Percentiles rank a stretch among this genome's conserved stretches.
phyloP scores from a whole-genome alignment of 2,888 invertebrate genomes.

The Trichogramma dendrolimi region DNA sequence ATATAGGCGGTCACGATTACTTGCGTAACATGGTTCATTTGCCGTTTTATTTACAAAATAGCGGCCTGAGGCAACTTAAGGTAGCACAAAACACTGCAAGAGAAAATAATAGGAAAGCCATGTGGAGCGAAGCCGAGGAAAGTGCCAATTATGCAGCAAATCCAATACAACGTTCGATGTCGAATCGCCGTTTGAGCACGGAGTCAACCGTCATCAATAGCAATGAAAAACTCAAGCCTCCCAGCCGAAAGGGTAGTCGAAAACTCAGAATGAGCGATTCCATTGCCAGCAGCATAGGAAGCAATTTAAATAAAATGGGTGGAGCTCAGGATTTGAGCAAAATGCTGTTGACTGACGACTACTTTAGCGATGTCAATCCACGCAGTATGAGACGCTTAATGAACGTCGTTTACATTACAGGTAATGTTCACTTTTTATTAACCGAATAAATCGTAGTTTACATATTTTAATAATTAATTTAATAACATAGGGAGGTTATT shows the following conservation, averaged over 20 bases:
- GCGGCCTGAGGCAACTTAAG: slow-evolving; percentile 84
- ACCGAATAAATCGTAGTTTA: background rate
- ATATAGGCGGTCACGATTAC: slow-evolving; percentile 92
- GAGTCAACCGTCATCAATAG: slow-evolving; percentile 77
- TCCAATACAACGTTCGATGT: slow-evolving; percentile 58
- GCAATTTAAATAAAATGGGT: slow-evolving; percentile 74
- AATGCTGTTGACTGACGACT: slow-evolving; percentile 92
- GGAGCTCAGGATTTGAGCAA: slow-evolving; percentile 74
- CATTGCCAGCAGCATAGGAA: slow-evolving; percentile 85
- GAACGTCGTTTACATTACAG: slow-evolving; percentile 95
- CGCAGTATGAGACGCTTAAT: slow-evolving; percentile 91
- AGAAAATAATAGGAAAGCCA: slow-evolving; percentile 41
- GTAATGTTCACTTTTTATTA: slow-evolving; percentile 52
- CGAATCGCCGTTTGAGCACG: slow-evolving; percentile 71
- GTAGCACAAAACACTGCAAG: slow-evolving; percentile 77
- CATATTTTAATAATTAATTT: slow-evolving; percentile 5
- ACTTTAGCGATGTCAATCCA: slow-evolving; percentile 98
- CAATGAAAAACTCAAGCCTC: slow-evolving; percentile 70
- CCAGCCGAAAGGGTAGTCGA: slow-evolving; percentile 61
- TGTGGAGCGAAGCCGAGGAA: slow-evolving; percentile 59
- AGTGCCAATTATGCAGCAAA: slow-evolving; percentile 51
- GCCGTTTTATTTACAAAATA: slow-evolving; percentile 97
- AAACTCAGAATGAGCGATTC: slow-evolving; percentile 81
- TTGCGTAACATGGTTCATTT: slow-evolving; percentile 93
- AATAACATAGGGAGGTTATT: slow-evolving; percentile 74